A percentile compares a stretch with the other conserved stretches of the same genome.
Conservation (phyloP, 2,888 invertebrate species). For the Ligdia adustata region DNA sequence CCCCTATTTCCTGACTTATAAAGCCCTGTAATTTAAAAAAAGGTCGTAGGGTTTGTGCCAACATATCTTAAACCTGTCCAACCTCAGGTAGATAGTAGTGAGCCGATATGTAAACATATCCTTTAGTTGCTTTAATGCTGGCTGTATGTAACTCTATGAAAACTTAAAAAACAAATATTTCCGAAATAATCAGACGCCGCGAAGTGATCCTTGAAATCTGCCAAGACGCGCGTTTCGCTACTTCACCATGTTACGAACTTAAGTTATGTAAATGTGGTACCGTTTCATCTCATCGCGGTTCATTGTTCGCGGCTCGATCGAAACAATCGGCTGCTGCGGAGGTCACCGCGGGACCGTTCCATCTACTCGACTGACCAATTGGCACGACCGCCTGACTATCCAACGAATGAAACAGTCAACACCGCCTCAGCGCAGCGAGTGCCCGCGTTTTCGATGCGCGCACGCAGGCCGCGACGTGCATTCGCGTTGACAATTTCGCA, state of each 20-base stretch:
- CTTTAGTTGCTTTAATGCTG: no score
- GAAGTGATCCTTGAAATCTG: no score
- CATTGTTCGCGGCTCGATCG: constrained; percentile 54
- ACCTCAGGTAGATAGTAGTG: no score
- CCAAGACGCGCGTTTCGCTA: constrained; percentile 1
- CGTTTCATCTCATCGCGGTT: constrained; percentile 50
- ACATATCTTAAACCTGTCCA: no score
- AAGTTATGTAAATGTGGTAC: constrained; percentile 56
- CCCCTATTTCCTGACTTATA: no score
- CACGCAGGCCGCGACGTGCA: constrained; percentile 19
- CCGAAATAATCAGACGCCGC: no score
- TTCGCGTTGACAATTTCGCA: constrained; percentile 58
- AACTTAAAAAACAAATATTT: no score
- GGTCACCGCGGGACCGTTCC: constrained; percentile 28
- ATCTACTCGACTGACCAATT: constrained; percentile 37
- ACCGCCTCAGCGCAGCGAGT: constrained; percentile 74
- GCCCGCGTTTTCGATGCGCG: constrained; percentile 64
- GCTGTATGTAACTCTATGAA: no score
- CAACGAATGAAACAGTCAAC: constrained; percentile 44
- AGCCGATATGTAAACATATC: no score
- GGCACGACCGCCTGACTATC: constrained; percentile 34
- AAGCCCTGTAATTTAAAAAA: no score
- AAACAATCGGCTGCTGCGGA: constrained; percentile 51
- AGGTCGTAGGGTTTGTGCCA: no score
- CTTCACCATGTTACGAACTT: constrained; percentile 17